Evolutionary conservation across 2,797 vertebrate species (phyloP).

Genomic region (Cichlasoma orientale): DNA sequence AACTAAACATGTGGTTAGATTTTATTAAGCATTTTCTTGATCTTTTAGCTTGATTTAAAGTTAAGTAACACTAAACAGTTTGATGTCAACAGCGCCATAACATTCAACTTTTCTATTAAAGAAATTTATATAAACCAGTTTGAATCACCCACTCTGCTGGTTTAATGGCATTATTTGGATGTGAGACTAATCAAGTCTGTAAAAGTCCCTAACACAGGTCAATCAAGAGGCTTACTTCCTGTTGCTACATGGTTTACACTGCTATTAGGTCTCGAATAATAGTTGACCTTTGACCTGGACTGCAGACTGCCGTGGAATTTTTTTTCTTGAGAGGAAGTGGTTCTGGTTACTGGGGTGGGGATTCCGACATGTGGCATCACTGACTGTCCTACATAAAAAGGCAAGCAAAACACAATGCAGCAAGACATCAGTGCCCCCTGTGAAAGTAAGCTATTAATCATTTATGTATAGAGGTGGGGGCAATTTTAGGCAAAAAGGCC

Average conservation of each 20-base stretch:
- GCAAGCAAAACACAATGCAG: constrained; percentile 11
- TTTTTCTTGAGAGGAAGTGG: constrained; percentile 66
- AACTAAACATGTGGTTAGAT: no score
- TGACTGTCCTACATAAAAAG: constrained; percentile 33
- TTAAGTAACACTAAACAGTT: no score
- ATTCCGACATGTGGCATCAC: constrained; percentile 43
- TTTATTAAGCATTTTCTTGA: not conserved
- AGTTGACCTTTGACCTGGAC: constrained; percentile 74
- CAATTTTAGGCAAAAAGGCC: constrained; percentile 38
- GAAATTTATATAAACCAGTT: not conserved
- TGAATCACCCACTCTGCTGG: not conserved
- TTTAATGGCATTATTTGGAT: constrained; percentile 17
- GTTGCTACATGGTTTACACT: constrained; percentile 47
- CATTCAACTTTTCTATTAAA: not conserved
- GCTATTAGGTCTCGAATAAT: constrained; percentile 65
- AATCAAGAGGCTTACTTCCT: constrained; percentile 55
- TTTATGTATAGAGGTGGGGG: constrained; percentile 49
- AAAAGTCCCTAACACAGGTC: constrained; percentile 27
- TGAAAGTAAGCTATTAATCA: constrained; percentile 70
- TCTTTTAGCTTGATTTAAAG: no score
- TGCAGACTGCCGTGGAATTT: constrained; percentile 73
- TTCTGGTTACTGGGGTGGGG: constrained; percentile 56
- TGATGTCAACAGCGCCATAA: no score
- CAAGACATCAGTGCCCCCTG: constrained; percentile 44
- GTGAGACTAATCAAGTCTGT: constrained; percentile 44